Evolutionary conservation across 2,888 invertebrate species (phyloP).

Genomic region (Archips crataeganus): DNA sequence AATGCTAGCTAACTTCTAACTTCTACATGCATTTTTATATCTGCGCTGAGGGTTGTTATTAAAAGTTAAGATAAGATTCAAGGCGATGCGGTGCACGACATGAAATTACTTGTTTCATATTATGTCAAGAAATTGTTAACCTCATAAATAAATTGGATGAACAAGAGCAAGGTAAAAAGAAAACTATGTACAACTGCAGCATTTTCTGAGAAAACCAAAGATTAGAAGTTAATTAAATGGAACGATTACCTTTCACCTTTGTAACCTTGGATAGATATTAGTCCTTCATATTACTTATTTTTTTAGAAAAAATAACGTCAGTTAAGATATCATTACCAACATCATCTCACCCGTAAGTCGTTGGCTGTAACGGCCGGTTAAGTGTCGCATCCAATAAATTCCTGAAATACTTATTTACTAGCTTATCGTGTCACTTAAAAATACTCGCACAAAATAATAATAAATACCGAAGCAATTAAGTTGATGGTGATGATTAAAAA

Average conservation of each 20-base stretch:
- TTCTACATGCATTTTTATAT: conserved; percentile 69
- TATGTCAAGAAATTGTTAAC: conserved; percentile 55
- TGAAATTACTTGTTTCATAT: conserved; percentile 56
- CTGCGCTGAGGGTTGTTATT: conserved; percentile 65
- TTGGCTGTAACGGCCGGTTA: too few species aligned
- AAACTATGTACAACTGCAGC: conserved; percentile 12
- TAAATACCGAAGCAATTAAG: neutral
- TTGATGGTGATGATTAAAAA: neutral
- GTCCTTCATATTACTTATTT: neutral
- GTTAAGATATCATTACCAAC: too few species aligned
- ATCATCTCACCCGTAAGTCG: too few species aligned
- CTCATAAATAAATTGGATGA: conserved; percentile 44
- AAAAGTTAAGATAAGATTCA: conserved; percentile 73
- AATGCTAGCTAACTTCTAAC: conserved; percentile 61
- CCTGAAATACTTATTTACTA: too few species aligned
- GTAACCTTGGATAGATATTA: conserved; percentile 2
- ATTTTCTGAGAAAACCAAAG: conserved; percentile 21
- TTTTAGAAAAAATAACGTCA: too few species aligned
- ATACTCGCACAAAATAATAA: neutral
- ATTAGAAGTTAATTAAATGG: conserved; percentile 26
- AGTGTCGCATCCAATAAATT: too few species aligned
- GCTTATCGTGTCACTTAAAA: neutral
- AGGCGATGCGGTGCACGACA: conserved; percentile 68
- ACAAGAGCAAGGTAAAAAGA: conserved; percentile 12
- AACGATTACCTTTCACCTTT: neutral